Conservation (phyloP, 1,140 invertebrate species). For the Leptopilina boulardi region DNA sequence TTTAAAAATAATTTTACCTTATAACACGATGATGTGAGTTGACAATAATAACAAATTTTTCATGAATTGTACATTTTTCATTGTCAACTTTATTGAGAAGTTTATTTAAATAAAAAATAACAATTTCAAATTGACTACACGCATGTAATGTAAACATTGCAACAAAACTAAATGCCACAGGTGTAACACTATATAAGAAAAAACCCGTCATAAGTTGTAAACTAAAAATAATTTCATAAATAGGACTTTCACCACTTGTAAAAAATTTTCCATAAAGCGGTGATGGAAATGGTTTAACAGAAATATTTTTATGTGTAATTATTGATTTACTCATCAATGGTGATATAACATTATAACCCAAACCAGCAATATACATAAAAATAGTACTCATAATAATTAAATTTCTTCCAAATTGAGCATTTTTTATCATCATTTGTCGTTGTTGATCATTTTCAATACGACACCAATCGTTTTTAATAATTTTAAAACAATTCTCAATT, state of each 20-base stretch:
- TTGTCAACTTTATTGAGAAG: too few species aligned
- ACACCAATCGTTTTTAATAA: conserved; percentile 45
- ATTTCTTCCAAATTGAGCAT: conserved; percentile 45
- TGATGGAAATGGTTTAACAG: background rate
- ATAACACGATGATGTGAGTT: too few species aligned
- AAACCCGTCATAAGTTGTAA: background rate
- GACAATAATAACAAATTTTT: too few species aligned
- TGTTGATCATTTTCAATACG: conserved; percentile 18
- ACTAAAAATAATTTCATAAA: background rate
- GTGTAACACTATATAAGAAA: background rate
- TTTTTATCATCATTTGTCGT: conserved; percentile 44
- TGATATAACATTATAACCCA: background rate
- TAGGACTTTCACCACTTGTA: background rate
- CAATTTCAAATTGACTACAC: too few species aligned
- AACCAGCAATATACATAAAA: background rate
- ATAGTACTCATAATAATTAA: background rate
- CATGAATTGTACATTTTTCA: too few species aligned
- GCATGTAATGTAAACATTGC: background rate
- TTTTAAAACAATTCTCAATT: conserved; percentile 46
- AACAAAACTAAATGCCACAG: background rate
- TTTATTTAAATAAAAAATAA: too few species aligned
- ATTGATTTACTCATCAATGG: background rate
- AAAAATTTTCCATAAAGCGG: background rate
- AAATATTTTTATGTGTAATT: background rate
- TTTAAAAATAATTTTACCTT: too few species aligned